Percentiles rank a stretch among this genome's conserved stretches.
phyloP scores from a whole-genome alignment of 2,888 invertebrate species.

The Caenorhabditis angaria region DNA sequence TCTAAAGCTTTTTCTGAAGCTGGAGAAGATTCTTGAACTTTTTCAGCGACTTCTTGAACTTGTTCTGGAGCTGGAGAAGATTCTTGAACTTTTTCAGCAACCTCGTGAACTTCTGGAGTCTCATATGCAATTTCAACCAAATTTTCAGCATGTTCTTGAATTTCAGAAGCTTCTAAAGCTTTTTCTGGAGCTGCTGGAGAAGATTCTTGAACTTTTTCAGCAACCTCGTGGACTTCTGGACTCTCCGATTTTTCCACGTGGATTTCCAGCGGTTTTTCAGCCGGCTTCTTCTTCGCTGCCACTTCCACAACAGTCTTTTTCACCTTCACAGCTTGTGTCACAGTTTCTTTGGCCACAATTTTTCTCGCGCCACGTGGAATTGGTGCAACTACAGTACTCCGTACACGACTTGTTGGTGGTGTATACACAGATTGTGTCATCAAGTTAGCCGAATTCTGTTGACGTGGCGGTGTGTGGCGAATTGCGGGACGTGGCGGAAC shows the following conservation, averaged over 20 bases:
- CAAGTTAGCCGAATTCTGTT: too few relatives aligned
- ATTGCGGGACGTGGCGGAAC: neutral
- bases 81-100: neutral
- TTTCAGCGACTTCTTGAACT: neutral
- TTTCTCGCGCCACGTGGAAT: neutral
- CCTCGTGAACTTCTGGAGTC: constrained; percentile 1
- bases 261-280: neutral
- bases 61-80: neutral
- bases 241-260: neutral
- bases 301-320: constrained; percentile 11
- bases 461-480: neutral
- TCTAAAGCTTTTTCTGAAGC: neutral
- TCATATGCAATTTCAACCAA: neutral
- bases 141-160: neutral
- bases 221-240: neutral
- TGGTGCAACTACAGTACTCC: neutral
- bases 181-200: neutral
- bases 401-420: constrained; percentile 14
- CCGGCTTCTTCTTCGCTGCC: neutral
- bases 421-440: constrained; percentile 52
- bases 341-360: neutral
- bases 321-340: constrained; percentile 3
- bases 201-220: neutral
- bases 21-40: constrained; percentile 1
- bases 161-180: neutral